phyloP scores from a whole-genome alignment of 2,113 vertebrate species.

The Syrmaticus mikado region DNA sequence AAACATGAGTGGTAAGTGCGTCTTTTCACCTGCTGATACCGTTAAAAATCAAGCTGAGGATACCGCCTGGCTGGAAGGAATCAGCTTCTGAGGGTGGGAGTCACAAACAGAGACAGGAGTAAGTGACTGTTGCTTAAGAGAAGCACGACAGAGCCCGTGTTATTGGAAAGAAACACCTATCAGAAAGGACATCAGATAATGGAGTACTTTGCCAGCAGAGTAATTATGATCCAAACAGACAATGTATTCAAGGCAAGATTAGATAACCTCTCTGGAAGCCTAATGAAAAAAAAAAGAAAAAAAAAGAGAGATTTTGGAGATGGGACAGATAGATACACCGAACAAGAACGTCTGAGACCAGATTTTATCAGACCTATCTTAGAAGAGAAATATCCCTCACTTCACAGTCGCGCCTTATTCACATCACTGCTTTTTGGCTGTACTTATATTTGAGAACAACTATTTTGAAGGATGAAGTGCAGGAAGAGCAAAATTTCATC shows the following conservation, averaged over 20 bases:
- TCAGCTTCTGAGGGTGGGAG: neutral
- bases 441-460: no score
- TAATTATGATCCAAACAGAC: neutral
- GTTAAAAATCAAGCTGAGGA: neutral
- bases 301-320: neutral
- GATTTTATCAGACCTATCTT: no score
- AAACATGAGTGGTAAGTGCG: neutral
- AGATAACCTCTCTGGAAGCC: neutral
- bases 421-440: no score
- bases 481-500: no score
- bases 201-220: neutral
- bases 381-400: no score
- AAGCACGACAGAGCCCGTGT: neutral
- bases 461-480: no score
- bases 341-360: neutral
- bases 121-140: neutral
- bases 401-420: no score
- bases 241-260: neutral
- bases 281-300: neutral
- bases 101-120: neutral
- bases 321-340: accelerated
- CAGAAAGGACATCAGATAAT: conserved; percentile 9
- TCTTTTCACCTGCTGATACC: neutral
- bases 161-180: neutral
- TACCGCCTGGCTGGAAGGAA: neutral